These are phyloP conservation scores for Phortica variegata DNA, from an alignment of 1,140 invertebrate genomes.

Conservation along the genomic window DNA sequence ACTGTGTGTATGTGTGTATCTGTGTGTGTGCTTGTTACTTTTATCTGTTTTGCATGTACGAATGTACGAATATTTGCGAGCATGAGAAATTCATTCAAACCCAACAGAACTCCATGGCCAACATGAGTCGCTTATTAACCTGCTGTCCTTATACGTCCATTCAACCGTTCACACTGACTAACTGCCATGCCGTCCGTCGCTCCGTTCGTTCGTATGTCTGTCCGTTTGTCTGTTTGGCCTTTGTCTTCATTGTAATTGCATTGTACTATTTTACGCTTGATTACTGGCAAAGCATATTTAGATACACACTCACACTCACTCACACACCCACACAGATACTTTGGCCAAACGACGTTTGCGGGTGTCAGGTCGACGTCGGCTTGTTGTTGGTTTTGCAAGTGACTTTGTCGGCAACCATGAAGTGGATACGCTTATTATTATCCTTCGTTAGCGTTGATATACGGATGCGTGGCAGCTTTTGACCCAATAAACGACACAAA, in stretches of 20 bases:
- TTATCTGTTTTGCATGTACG: conserved; percentile 48
- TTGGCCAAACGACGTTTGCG: conserved; percentile 27
- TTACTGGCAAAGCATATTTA: conserved; percentile 48
- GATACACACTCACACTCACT: conserved; percentile 21
- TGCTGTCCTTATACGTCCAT: conserved; percentile 18
- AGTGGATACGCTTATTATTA: conserved; percentile 55
- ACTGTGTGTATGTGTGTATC: no score
- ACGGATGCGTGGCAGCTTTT: conserved; percentile 6
- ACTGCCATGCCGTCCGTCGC: neutral
- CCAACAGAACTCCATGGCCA: neutral
- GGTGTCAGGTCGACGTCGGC: conserved; percentile 48
- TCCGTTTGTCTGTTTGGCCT: no score
- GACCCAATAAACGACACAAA: neutral
- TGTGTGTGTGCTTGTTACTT: conserved; percentile 54
- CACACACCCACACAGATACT: conserved; percentile 2
- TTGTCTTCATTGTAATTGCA: conserved; percentile 40
- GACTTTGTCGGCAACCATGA: conserved; percentile 45
- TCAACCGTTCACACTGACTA: neutral
- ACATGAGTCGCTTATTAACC: conserved; percentile 18
- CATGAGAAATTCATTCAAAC: neutral
- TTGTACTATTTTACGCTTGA: conserved; percentile 54
- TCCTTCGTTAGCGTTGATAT: conserved; percentile 46
- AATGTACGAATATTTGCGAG: conserved; percentile 14
- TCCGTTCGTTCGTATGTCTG: conserved; percentile 1
- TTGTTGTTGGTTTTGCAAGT: conserved; percentile 24